Base-by-base conservation (phyloP, 2,113 vertebrate species). In the Dendrocopos noguchii region DNA sequence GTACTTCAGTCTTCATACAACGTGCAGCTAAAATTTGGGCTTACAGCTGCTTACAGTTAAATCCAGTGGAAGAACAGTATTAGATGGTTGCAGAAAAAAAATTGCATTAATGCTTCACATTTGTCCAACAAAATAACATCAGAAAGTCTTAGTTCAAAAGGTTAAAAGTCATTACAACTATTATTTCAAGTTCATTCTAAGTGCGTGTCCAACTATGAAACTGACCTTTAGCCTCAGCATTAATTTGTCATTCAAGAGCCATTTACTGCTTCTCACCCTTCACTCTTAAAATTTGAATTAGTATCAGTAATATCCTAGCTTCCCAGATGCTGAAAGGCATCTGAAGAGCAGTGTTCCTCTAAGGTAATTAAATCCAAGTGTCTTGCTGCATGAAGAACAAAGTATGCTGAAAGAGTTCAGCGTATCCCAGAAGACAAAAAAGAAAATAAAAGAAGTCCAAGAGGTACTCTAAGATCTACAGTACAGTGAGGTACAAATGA, bases 211-310 rank as follows among this genome's bases (percentile, higher is more conserved):
- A 85, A 42, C 80, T 71, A 71, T 29, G 92, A 93, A 93, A 94
- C 6, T 80, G 65, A 95, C 87, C 81, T 88, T 87, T 91, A 95
- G 59, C 85, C 70, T 95, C 79, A 84, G 80, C 47, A 90, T 81
- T 96, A 94, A 95, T 91, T 96, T 95, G 91, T 83, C 76, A 91
- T 36, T 88, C 2, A 63, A 93, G 65, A 96, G 82, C 81, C 50
- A 95, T 95, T 96, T 95, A 83, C 88, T 83, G 81, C 72, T 95
- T 87, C 94, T 95, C 90, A 97, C 59, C 80, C 56, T 88, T 79
- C 94, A 93, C 84, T 97, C 76, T 56, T 76, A 95, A 97, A 96
- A 91, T 94, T 66, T 94, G 87, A 94, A 94, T 91, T 76, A 96
- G 27, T 74, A 96, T 88, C 77, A 90, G 2, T 70, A 96, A 94